These are phyloP conservation scores for Nematopogon swammerdamellus DNA, from an alignment of 2,888 invertebrate genomes.

Conservation along the genomic window DNA sequence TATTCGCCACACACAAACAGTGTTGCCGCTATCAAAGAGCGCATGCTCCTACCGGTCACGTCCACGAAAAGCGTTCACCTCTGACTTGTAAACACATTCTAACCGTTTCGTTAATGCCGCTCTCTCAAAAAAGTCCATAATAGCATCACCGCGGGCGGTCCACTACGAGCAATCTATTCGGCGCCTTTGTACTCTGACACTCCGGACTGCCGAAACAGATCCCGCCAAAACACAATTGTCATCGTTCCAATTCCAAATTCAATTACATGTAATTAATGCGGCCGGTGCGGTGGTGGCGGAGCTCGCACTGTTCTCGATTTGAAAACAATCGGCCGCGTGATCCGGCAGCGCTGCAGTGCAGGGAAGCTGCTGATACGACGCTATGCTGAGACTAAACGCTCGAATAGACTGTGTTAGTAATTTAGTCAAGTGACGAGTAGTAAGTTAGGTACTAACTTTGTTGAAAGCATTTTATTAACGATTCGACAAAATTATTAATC, in stretches of 20 bases:
- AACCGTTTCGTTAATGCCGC: neutral
- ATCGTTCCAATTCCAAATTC: constrained; percentile 66
- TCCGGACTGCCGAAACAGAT: neutral
- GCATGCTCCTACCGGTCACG: no score
- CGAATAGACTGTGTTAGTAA: no score
- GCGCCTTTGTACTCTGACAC: neutral
- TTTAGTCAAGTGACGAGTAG: no score
- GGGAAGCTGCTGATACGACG: no score
- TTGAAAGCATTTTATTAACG: no score
- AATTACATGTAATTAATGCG: constrained; percentile 62
- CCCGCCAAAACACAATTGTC: constrained; percentile 54
- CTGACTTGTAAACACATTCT: neutral
- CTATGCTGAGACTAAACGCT: no score
- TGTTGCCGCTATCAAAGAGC: no score
- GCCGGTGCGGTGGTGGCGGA: constrained; percentile 40
- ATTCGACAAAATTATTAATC: no score
- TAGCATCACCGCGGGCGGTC: neutral
- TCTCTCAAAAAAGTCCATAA: neutral
- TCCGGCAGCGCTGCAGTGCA: constrained; percentile 21
- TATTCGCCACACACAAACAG: no score
- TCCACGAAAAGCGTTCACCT: neutral
- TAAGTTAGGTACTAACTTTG: no score
- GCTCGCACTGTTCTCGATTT: constrained; percentile 39
- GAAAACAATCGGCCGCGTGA: constrained; percentile 38
- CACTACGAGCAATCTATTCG: neutral